Percentiles rank a stretch among this genome's conserved stretches.
phyloP scores from a whole-genome alignment of 2,797 vertebrate species.

The Rhinichthys osculus region DNA sequence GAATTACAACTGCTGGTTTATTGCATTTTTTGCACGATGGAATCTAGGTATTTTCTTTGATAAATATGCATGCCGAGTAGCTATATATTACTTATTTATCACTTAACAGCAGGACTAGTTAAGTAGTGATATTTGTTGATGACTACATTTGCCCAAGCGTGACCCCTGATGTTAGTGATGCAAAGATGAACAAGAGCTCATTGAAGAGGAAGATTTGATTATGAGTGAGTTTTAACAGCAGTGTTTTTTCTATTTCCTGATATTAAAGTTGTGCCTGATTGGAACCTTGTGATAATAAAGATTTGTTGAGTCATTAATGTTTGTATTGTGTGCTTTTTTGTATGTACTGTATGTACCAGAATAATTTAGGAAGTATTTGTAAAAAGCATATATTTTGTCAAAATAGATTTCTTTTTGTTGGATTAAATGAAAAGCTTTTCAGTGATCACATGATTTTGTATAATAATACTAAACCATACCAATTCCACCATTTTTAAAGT shows the following conservation, averaged over 20 bases:
- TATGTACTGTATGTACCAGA: background rate
- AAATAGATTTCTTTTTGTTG: background rate
- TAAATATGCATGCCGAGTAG: slow-evolving; percentile 36
- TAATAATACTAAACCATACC: background rate
- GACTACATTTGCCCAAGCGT: background rate
- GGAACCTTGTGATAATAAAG: slow-evolving; percentile 43
- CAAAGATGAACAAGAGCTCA: background rate
- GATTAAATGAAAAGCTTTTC: background rate
- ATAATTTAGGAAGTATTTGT: background rate
- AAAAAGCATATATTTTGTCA: background rate
- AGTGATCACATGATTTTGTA: background rate
- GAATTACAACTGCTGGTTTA: background rate
- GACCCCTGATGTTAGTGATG: background rate
- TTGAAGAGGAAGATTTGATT: background rate
- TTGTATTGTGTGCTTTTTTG: background rate
- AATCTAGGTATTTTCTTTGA: background rate
- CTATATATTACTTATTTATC: slow-evolving; percentile 32
- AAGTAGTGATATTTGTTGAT: background rate
- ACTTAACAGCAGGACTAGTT: slow-evolving; percentile 23
- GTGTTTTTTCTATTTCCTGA: slow-evolving; percentile 10
- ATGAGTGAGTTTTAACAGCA: slow-evolving; percentile 8
- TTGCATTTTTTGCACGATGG: slow-evolving; percentile 6
- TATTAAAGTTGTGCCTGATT: slow-evolving; percentile 41
- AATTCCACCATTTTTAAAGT: background rate
- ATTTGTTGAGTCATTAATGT: background rate